Base-by-base conservation (phyloP, 2,888 invertebrate genomes). In the Acleris sparsana region DNA sequence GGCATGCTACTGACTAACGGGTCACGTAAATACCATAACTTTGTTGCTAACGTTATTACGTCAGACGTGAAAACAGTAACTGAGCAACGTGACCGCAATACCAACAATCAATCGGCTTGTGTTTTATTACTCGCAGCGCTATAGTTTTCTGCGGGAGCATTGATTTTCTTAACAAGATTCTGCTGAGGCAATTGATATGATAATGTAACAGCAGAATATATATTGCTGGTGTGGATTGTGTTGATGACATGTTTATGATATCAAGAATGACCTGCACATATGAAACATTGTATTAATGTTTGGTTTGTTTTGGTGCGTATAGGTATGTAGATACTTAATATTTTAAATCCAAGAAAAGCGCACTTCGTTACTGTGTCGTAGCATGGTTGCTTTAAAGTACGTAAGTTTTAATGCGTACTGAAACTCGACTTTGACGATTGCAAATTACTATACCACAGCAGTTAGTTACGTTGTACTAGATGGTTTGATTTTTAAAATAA, bases 21-120 rank as follows among this genome's bases (percentile, higher is more conserved):
- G 86, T 87, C 91, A 91, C 90, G 92, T 88, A 75, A 83, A 75
- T 80, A 85, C 83, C 88, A 89, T 91, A 91, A 91, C 87, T 92
- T 89, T 86, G 86, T 86, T 86, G 84, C 84, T 89, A 89, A 89
- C 88, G 86, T 89, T 88, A 90, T 91, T 90, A 91, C 89, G 84
- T 89, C 85, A 89, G 89, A 87, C 88, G 88, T 88, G 89, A 90
- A 92, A 91, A 92, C 88, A 90, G 89, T 89, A 89, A 92, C 89
- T 86, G 88, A 83, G 84, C 85, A 81, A 91, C 92, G 92, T 92
- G 92, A 90, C 87, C 88, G 85, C 88, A 89, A 88, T 92, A 83
- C 82, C 83, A 92, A 92, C 85, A 89, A 90, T 92, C 91, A 92
- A 91, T 92, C 88, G 86, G 78, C 80, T 84, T 78, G 82, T 85